Percentiles rank a stretch among this genome's conserved stretches.
These are phyloP conservation scores for Aethina tumida DNA, from an alignment of 1,140 invertebrate species.

Conservation along the genomic window DNA sequence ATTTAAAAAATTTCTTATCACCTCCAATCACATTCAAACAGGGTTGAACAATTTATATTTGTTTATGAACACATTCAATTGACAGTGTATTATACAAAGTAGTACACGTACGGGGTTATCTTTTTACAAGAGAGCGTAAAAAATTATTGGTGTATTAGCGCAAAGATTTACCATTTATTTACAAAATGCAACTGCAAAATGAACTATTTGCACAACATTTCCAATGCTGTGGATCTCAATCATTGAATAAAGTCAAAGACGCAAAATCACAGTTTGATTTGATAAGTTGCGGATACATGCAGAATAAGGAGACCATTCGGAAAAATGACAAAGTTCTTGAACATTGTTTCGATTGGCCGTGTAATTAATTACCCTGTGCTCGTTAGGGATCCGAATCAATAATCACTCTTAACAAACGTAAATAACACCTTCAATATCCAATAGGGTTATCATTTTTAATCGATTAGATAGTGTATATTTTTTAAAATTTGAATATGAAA, in stretches of 20 bases:
- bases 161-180: constrained; percentile 6
- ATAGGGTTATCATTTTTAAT: constrained; percentile 2
- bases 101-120: neutral
- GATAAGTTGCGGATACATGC: no score
- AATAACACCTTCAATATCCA: constrained; percentile 4
- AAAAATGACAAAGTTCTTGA: no score
- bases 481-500: constrained; percentile 1
- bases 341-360: no score
- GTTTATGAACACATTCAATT: constrained; percentile 30
- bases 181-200: constrained; percentile 13
- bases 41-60: constrained; percentile 11
- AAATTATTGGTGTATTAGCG: neutral
- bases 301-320: no score
- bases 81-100: constrained; percentile 20
- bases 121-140: neutral
- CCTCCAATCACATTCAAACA: constrained; percentile 21
- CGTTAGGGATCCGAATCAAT: no score
- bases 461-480: constrained; percentile 5
- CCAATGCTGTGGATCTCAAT: neutral
- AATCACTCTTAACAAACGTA: no score
- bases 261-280: neutral
- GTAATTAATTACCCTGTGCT: no score
- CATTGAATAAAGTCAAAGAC: neutral
- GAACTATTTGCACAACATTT: constrained; percentile 3
- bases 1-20: constrained; percentile 2